A percentile compares a stretch with the other conserved stretches of the same genome.
phyloP scores from a whole-genome alignment of 2,797 vertebrate species.

The Microchirus variegatus region DNA sequence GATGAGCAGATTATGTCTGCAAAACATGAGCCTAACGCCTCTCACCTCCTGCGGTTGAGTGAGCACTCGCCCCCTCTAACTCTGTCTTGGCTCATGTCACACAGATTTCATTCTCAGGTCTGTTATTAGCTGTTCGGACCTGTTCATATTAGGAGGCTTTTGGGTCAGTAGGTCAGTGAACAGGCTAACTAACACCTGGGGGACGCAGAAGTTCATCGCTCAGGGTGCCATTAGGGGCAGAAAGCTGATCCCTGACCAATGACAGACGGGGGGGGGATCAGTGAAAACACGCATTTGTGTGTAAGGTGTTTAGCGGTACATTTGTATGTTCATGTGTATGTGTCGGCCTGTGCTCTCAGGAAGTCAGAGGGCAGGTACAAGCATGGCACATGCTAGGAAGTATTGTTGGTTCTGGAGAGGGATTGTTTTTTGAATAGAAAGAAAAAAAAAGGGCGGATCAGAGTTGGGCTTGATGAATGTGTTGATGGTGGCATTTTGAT shows the following conservation, averaged over 20 bases:
- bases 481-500: slow-evolving; percentile 86
- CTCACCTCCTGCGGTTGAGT: slow-evolving; percentile 16
- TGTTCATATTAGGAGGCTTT: slow-evolving; percentile 64
- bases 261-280: slow-evolving; percentile 52
- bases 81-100: slow-evolving; percentile 30
- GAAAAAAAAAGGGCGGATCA: slow-evolving; percentile 41
- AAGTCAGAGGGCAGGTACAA: slow-evolving; percentile 14
- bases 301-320: slow-evolving; percentile 17
- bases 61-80: neutral
- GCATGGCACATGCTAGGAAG: slow-evolving; percentile 17
- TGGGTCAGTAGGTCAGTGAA: slow-evolving; percentile 69
- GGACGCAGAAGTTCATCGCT: slow-evolving; percentile 63
- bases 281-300: slow-evolving; percentile 35
- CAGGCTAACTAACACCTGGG: slow-evolving; percentile 67
- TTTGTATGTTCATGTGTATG: slow-evolving; percentile 19
- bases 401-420: slow-evolving; percentile 53
- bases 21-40: neutral
- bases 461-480: slow-evolving; percentile 84
- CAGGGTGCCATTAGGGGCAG: slow-evolving; percentile 62
- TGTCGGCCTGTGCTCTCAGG: neutral
- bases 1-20: neutral
- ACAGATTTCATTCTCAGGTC: slow-evolving; percentile 43
- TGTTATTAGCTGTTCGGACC: slow-evolving; percentile 58
- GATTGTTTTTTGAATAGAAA: slow-evolving; percentile 39
- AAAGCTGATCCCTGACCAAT: slow-evolving; percentile 39